Percentiles rank a stretch among this genome's conserved stretches.
Evolutionary conservation across 1,140 invertebrate species (phyloP).

Genomic region (Maconellicoccus hirsutus): DNA sequence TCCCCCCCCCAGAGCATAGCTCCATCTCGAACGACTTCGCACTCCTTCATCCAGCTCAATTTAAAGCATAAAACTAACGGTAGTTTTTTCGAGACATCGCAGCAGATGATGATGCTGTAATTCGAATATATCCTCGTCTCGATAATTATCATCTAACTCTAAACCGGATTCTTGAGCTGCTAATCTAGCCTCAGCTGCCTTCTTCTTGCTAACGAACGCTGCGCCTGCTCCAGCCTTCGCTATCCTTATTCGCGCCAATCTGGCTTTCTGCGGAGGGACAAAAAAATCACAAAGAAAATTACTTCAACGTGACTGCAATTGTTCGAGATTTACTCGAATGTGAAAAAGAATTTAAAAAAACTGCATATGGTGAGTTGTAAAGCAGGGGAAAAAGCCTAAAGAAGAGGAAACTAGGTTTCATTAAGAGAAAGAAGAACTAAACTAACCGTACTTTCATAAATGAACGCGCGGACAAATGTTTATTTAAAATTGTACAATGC

Average conservation of each 20-base stretch:
- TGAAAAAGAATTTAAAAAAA: neutral
- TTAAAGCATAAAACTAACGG: conserved; percentile 72
- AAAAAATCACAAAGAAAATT: conserved; percentile 7
- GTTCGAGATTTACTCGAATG: neutral
- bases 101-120: conserved; percentile 98
- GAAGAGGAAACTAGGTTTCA: neutral
- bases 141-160: conserved; percentile 73
- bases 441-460: neutral
- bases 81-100: conserved; percentile 94
- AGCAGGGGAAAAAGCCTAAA: too few relatives aligned
- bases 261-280: conserved; percentile 79
- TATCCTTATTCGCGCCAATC: conserved; percentile 90
- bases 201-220: conserved; percentile 97
- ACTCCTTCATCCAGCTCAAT: neutral
- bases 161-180: conserved; percentile 83
- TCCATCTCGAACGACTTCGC: too few relatives aligned
- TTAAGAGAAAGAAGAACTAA: neutral
- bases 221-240: conserved; percentile 98
- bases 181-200: conserved; percentile 88
- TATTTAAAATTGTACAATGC: neutral
- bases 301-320: too few relatives aligned
- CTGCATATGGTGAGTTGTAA: neutral
- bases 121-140: conserved; percentile 96
- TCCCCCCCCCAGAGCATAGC: too few relatives aligned
- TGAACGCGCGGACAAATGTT: neutral